These are phyloP conservation scores for Drosophila pegasa DNA, from an alignment of 2,888 invertebrate genomes.

Conservation along the genomic window DNA sequence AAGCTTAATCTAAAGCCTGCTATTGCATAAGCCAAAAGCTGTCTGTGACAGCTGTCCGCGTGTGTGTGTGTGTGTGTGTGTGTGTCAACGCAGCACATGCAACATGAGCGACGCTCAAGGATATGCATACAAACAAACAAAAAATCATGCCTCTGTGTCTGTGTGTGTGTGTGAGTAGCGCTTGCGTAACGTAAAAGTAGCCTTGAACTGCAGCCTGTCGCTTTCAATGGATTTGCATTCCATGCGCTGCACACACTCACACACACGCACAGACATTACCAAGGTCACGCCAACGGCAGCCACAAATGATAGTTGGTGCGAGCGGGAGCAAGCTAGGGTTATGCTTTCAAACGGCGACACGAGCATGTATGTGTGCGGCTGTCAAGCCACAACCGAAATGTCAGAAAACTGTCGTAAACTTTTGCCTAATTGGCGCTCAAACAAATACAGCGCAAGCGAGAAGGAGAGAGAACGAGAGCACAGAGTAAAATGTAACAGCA, in stretches of 20 bases:
- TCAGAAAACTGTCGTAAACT: constrained; percentile 64
- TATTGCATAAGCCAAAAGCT: constrained; percentile 44
- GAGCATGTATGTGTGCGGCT: constrained; percentile 25
- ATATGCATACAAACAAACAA: constrained; percentile 48
- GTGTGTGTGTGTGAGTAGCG: constrained; percentile 42
- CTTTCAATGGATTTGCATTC: constrained; percentile 81
- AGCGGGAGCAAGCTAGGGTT: constrained; percentile 4
- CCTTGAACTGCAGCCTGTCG: constrained; percentile 80
- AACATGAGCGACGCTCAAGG: constrained; percentile 67
- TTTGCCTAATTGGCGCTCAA: constrained; percentile 64
- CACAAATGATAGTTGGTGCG: constrained; percentile 49
- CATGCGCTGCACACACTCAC: constrained; percentile 51
- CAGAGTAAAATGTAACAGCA: background rate
- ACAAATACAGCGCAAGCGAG: constrained; percentile 39
- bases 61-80: background rate
- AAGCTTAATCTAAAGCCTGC: constrained; percentile 7
- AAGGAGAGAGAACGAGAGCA: background rate
- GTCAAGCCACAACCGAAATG: constrained; percentile 57
- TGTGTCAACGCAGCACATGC: constrained; percentile 68
- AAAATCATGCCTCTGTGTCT: constrained; percentile 15
- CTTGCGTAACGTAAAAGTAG: constrained; percentile 81
- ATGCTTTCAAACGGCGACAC: constrained; percentile 12
- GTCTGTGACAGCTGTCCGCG: constrained; percentile 7
- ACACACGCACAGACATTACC: constrained; percentile 24
- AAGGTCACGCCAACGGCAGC: constrained; percentile 50